A percentile compares a stretch with the other conserved stretches of the same genome.
Conservation (phyloP, 35 echinoderm and acorn worm species). For the Ophioderma brevispina region DNA sequence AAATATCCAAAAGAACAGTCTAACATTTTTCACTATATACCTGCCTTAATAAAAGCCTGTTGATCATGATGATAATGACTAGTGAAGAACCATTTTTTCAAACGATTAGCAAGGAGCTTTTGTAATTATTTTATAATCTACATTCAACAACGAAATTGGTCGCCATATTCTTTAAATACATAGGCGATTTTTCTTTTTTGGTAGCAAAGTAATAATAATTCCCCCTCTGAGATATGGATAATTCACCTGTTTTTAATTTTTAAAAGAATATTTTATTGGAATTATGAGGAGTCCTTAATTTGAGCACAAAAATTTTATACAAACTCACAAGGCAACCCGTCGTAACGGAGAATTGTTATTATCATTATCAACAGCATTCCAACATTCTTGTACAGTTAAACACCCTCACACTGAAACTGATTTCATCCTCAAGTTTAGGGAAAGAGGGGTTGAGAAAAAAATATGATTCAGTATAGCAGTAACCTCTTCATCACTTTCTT, state of each 20-base stretch:
- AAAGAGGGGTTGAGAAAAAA: background rate
- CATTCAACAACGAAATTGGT: background rate
- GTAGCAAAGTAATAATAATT: background rate
- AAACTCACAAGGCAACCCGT: background rate
- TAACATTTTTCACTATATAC: background rate
- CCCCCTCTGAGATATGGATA: background rate
- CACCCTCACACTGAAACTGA: background rate
- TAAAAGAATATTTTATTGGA: background rate
- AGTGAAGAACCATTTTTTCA: background rate
- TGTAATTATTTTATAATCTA: background rate
- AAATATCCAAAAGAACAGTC: no score
- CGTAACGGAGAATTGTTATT: background rate
- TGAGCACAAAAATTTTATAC: background rate
- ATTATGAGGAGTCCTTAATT: background rate
- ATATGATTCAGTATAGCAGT: background rate
- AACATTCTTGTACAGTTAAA: background rate
- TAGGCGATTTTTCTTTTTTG: background rate
- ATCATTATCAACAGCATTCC: background rate
- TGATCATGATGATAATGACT: background rate
- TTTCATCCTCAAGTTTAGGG: background rate
- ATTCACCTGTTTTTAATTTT: background rate
- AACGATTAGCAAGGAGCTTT: background rate
- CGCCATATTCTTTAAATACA: background rate
- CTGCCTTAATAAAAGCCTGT: background rate
- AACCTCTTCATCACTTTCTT: background rate